Conservation (phyloP, 2,113 vertebrate genomes). For the Platysternon megacephalum region DNA sequence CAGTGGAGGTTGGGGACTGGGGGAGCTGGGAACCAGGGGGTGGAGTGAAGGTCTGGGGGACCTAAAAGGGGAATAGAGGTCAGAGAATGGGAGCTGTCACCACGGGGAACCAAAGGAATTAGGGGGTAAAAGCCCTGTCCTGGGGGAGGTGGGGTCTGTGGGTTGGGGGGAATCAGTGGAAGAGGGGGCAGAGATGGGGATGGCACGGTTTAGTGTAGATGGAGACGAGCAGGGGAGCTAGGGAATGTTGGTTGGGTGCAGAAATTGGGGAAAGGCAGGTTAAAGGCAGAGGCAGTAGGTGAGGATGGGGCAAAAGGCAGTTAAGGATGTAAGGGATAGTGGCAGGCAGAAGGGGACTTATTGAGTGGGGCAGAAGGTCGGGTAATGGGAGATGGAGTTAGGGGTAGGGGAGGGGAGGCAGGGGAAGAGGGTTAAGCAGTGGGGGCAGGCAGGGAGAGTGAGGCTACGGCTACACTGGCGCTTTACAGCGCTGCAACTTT, state of each 20-base stretch:
- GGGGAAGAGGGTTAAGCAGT: background rate
- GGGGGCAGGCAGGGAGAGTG: background rate
- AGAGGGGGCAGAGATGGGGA: background rate
- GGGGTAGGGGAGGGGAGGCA: background rate
- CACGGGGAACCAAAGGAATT: background rate
- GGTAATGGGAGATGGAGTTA: background rate
- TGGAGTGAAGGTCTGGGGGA: background rate
- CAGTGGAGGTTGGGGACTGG: background rate
- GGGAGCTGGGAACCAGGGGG: background rate
- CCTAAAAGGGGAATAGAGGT: background rate
- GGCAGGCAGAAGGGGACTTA: background rate
- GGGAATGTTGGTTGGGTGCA: background rate
- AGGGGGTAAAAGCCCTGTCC: background rate
- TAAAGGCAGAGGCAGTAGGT: background rate
- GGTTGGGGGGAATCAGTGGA: background rate
- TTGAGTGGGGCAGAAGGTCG: background rate
- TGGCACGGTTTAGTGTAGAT: background rate
- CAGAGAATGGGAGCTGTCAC: background rate
- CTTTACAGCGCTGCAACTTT: no score
- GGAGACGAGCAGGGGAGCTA: background rate
- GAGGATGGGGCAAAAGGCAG: background rate
- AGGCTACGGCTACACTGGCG: no score
- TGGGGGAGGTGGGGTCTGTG: background rate
- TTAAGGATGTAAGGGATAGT: background rate
- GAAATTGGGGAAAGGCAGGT: background rate